These are phyloP conservation scores for Ectropis grisescens DNA, from an alignment of 1,140 invertebrate genomes.

Conservation along the genomic window DNA sequence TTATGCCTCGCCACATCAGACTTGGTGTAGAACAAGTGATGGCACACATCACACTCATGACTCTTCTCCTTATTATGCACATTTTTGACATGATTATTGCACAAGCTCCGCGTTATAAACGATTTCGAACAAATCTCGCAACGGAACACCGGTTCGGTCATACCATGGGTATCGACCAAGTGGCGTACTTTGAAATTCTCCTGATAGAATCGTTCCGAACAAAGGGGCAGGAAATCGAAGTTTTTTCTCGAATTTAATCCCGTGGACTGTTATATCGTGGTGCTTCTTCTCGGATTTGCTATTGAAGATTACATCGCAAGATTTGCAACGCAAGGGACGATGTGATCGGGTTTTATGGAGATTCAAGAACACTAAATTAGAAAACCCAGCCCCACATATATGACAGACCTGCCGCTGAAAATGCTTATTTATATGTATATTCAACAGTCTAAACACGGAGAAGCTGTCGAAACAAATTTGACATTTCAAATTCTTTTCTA, in stretches of 20 bases:
- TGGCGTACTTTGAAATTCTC: conserved; percentile 39
- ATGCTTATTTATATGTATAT: conserved; percentile 53
- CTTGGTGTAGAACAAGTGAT: conserved; percentile 37
- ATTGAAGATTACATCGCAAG: conserved; percentile 28
- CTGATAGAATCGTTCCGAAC: conserved; percentile 40
- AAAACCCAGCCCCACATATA: conserved; percentile 43
- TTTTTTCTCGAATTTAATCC: conserved; percentile 29
- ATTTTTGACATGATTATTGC: conserved; percentile 45
- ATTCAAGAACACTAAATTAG: conserved; percentile 43
- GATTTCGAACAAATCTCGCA: conserved; percentile 37
- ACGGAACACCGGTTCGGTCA: conserved; percentile 31
- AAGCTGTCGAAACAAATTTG: conserved; percentile 43
- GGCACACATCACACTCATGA: conserved; percentile 45
- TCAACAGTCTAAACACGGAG: conserved; percentile 32
- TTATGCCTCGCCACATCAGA: conserved; percentile 37
- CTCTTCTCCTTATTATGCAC: conserved; percentile 52
- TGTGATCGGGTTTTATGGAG: conserved; percentile 42
- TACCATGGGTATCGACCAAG: conserved; percentile 46
- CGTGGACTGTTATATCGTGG: conserved; percentile 33
- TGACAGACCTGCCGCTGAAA: conserved; percentile 49
- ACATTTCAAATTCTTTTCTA: conserved; percentile 29
- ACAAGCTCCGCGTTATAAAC: conserved; percentile 41
- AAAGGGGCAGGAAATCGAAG: conserved; percentile 44
- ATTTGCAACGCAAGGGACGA: conserved; percentile 20
- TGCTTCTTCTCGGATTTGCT: conserved; percentile 27